Evolutionary conservation across 2,113 vertebrate genomes (phyloP).

Genomic region (Petrocephalus microphthalmus): DNA sequence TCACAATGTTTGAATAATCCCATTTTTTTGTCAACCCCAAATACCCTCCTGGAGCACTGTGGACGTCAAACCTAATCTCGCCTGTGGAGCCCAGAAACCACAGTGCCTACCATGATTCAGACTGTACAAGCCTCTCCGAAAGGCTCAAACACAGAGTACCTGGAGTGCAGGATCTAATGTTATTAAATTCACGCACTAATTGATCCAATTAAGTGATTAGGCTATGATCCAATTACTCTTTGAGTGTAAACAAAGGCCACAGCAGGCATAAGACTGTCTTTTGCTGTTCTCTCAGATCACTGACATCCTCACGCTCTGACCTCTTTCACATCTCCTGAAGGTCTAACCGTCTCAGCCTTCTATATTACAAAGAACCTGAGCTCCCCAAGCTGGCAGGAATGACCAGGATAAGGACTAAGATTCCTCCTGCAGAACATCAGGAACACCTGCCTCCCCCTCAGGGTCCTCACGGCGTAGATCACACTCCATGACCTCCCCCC

Average conservation of each 20-base stretch:
- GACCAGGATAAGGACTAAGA: background rate
- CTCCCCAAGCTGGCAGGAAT: background rate
- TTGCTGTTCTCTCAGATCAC: background rate
- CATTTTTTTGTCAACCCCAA: background rate
- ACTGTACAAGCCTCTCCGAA: background rate
- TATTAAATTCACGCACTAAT: background rate
- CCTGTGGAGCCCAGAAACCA: background rate
- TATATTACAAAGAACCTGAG: background rate
- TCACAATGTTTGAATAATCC: background rate
- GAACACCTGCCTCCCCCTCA: background rate
- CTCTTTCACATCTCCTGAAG: background rate
- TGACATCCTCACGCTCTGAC: background rate
- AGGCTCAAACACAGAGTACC: background rate
- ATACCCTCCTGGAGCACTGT: background rate
- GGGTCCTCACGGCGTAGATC: background rate
- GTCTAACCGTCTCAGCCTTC: background rate
- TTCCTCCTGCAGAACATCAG: background rate
- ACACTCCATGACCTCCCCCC: background rate
- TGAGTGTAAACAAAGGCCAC: background rate
- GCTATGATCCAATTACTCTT: slow-evolving; percentile 1
- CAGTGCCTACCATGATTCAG: background rate
- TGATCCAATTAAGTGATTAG: background rate
- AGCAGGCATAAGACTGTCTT: background rate
- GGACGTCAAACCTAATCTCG: background rate
- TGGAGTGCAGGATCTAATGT: background rate